These are phyloP conservation scores for Cerastoderma edule DNA, from an alignment of 2,888 invertebrate genomes.

Conservation along the genomic window DNA sequence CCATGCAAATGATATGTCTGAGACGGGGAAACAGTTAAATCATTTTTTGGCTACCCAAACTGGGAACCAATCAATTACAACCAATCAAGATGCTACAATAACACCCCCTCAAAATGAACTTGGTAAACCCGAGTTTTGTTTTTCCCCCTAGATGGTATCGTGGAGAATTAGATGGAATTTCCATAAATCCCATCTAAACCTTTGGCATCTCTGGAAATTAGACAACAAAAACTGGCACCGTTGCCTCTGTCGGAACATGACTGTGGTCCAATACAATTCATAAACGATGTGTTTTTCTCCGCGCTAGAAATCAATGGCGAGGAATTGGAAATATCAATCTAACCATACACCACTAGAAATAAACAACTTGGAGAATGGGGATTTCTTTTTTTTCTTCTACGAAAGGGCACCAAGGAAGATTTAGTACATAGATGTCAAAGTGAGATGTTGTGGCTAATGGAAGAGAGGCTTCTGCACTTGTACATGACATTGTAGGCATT, in stretches of 20 bases:
- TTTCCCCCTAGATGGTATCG: constrained; percentile 11
- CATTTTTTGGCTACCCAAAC: too few species aligned
- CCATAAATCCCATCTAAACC: constrained; percentile 19
- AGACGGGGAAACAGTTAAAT: too few species aligned
- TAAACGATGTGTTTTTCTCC: not conserved
- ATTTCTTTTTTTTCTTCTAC: not conserved
- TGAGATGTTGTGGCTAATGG: too few species aligned
- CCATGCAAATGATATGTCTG: too few species aligned
- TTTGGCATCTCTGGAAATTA: constrained; percentile 23
- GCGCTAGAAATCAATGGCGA: constrained; percentile 1
- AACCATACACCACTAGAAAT: not conserved
- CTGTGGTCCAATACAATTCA: constrained; percentile 4
- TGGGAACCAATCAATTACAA: too few species aligned
- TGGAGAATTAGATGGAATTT: not conserved
- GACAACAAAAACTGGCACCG: not conserved
- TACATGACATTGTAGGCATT: too few species aligned
- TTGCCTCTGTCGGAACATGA: constrained; percentile 8
- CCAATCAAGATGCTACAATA: too few species aligned
- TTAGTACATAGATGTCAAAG: too few species aligned
- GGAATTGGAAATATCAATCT: constrained; percentile 6
- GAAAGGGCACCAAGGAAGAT: too few species aligned
- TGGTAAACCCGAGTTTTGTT: too few species aligned
- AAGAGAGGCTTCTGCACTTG: too few species aligned
- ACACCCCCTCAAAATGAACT: too few species aligned
- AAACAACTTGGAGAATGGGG: constrained; percentile 1